phyloP scores from a whole-genome alignment of 2,113 vertebrate genomes.

The Hucho hucho region DNA sequence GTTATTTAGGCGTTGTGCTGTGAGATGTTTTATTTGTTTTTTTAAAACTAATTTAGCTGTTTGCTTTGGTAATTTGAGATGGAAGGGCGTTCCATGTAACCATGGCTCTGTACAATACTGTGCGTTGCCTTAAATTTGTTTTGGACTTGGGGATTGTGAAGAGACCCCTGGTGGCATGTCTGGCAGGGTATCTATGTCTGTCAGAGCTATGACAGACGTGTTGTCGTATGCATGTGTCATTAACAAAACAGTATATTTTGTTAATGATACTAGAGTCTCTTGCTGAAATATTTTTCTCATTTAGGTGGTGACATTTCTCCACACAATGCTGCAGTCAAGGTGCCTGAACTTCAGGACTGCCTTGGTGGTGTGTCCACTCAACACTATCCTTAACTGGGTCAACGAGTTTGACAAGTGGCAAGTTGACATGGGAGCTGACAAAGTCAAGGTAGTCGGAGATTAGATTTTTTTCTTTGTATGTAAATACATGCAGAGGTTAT shows the following conservation, averaged over 20 bases:
- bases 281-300: slow-evolving; percentile 28
- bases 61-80: too few relatives aligned
- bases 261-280: not conserved
- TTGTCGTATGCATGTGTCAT: not conserved
- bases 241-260: too few relatives aligned
- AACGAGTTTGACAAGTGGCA: slow-evolving; percentile 97
- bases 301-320: slow-evolving; percentile 93
- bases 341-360: slow-evolving; percentile 85
- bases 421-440: slow-evolving; percentile 78
- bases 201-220: too few relatives aligned
- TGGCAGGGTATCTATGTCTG: too few relatives aligned
- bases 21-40: too few relatives aligned
- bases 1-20: too few relatives aligned
- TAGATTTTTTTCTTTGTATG: not conserved
- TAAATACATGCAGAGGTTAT: not conserved
- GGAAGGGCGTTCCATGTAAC: too few relatives aligned
- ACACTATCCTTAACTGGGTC: slow-evolving; percentile 95
- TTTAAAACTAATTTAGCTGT: too few relatives aligned
- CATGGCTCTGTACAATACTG: too few relatives aligned
- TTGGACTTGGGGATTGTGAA: too few relatives aligned
- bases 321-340: slow-evolving; percentile 85
- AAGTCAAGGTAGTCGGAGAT: slow-evolving; percentile 80
- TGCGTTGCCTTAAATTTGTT: too few relatives aligned
- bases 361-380: slow-evolving; percentile 93
- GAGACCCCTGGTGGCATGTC: too few relatives aligned